Evolutionary conservation across 2,888 invertebrate species (phyloP), one percentile per base, ranked within the genome.

Genomic region (Tridacna crocea): DNA sequence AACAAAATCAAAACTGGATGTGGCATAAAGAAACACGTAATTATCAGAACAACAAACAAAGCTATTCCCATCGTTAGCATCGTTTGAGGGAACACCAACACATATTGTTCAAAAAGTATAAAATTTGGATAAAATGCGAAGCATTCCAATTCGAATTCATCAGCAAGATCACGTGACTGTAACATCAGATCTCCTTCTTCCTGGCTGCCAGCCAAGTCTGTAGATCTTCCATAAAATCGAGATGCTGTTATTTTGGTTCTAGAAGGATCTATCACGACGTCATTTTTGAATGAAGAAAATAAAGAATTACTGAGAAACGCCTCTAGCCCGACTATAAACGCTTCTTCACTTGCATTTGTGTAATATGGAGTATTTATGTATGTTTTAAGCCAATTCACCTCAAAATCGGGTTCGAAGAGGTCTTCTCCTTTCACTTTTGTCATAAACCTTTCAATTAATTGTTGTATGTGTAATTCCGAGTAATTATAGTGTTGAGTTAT

Each of bases 171-270:
- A 19, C 92, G 79, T 80, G 91, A 79, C 46, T 78, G 26, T 19
- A 88, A 26, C 90, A 92, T 92, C 72, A 91, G 73, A 22, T 87
- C 73, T 0, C 90, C 91, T 82, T 92, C 90, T 26, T 77, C 77
- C 13, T 83, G 81, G 24, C 98, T 98, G 75, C 98, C 97, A 77
- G 97, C 97, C 66, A 98, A 97, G 91, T 98, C 97, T 2, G 97
- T 97, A 0, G 98, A 97, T 94, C 98, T 98, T 73, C 98, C 97
- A 70, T 98, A 95, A 92, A 98, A 97, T 81, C 98, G 95, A 68
- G 98, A 98, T 0, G 97, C 98, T 6, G 97, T 48, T 11, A 85
- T 85, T 47, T 36, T 70, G 11, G 17, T 55, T 19, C 61, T 80
- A 36, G 22, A 17, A 2, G 70, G 47, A 17, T 83, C 76, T 24